Conservation (phyloP, 1,140 invertebrate species). For the Caenorhabditis remanei region DNA sequence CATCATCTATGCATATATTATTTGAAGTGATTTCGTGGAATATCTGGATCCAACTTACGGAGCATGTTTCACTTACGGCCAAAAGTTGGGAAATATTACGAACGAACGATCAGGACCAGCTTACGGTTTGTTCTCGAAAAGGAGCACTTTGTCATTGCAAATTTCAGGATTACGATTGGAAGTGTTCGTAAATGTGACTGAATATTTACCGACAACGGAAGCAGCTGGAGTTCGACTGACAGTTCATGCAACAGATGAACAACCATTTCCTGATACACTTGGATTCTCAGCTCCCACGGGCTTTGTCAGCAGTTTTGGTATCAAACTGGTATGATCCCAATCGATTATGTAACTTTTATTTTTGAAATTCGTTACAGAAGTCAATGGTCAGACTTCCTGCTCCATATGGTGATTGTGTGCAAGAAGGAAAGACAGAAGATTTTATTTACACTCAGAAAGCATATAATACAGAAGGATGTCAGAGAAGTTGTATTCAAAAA, state of each 20-base stretch:
- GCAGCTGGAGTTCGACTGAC: conserved; percentile 77
- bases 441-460: conserved; percentile 75
- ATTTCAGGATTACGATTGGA: conserved; percentile 72
- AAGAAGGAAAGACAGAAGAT: conserved; percentile 73
- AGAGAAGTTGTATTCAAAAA: conserved; percentile 75
- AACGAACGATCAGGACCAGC: conserved; percentile 73
- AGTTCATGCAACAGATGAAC: conserved; percentile 70
- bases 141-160: too few relatives aligned
- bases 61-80: conserved; percentile 77
- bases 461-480: conserved; percentile 76
- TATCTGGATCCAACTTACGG: conserved; percentile 76
- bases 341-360: neutral
- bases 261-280: conserved; percentile 76
- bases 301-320: conserved; percentile 76
- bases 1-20: neutral
- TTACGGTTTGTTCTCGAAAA: conserved; percentile 68
- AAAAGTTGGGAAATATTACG: conserved; percentile 71
- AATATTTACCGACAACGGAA: conserved; percentile 77
- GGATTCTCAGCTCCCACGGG: conserved; percentile 77
- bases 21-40: conserved; percentile 74
- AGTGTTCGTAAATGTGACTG: conserved; percentile 77
- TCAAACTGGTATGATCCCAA: conserved; percentile 67
- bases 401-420: conserved; percentile 75
- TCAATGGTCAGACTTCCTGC: conserved; percentile 73
- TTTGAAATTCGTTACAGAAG: conserved; percentile 67